Evolutionary conservation across 2,888 invertebrate genomes (phyloP), one percentile per base, ranked within the genome.

Genomic region (Pachliopta kotzebuea): DNA sequence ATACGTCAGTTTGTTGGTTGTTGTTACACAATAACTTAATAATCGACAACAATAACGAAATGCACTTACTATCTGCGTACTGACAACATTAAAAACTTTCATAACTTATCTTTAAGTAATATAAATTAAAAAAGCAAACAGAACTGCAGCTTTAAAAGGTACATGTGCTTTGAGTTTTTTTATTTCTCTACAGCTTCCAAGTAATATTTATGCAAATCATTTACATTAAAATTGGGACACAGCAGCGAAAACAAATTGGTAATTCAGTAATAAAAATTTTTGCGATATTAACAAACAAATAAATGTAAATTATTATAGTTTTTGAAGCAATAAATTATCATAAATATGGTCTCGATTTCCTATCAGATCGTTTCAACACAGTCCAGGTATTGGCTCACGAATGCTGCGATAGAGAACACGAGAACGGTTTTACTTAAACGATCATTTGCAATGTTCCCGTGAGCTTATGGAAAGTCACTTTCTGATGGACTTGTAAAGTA

Each of bases 341-440:
- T 60, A 63, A 68, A 62, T 68, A 65, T 62, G 62, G 69, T 66
- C 62, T 59, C 70, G 75, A 65, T 69, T 70, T 67, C 70, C 69
- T 66, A 81, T 77, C 72, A 71, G 74, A 79, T 80, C 79, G 81
- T 84, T 83, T 79, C 78, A 78, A 79, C 78, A 80, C 79, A 76
- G 74, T 70, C 74, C 73, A 57, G 68, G 63, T 66, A 62, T 68
- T 68, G 77, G 75, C 82, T 81, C 83, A 83, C 83, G 83, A 85
- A 80, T 78, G 80, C 82, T 84, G 83, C 83, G 81, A 80, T 79
- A 74, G 75, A 76, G 75, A 81, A 90, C 89, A 89, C 78, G 87
- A 83, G 82, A 90, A 90, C 81, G 85, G 86, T 85, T 89, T 90
- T 87, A 90, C 84, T 82, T 77, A 79, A 82, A 84, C 83, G 81